Evolutionary conservation across 2,797 vertebrate genomes (phyloP), one percentile per base, ranked within the genome.

Genomic region (Pampus argenteus): DNA sequence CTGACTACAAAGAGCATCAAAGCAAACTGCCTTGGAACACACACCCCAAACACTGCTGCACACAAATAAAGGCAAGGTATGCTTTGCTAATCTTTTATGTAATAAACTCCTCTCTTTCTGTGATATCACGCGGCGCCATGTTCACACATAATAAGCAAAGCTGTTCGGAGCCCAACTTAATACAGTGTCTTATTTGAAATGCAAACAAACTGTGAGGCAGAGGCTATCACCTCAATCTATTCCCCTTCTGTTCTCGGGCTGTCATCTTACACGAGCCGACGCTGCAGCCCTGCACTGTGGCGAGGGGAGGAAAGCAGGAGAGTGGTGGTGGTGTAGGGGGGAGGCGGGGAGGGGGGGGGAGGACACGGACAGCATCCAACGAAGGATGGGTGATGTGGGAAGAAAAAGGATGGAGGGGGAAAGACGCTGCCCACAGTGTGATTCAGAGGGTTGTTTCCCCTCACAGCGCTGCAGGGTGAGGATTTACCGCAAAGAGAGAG

Each of bases 191-290:
- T 78, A 88, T 88, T 90, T 84, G 82, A 86, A 90, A 91, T 86
- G 84, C 89, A 91, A 89, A 92, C 86, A 90, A 90, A 92, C 69
- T 78, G 84, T 4, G 74, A 89, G 80, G 85, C 73, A 76, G 80
- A 85, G 85, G 90, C 89, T 85, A 89, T 89, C 86, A 87, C 87
- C 89, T 84, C 89, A 85, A 86, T 87, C 91, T 88, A 80, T 69
- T 68, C 82, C 85, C 85, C 89, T 70, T 84, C 83, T 86, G 72
- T 86, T 87, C 86, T 58, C 84, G 74, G 79, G 65, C 86, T 84
- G 87, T 86, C 87, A 74, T 85, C 85, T 81, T 23, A 58, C 77
- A 73, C 72, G 61, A 89, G 85, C 76, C 78, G 71, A 50, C 57
- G 77, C 83, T 61, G 78, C 82, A 81, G 78, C 84, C 73, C 74